Percentiles rank a stretch among this genome's conserved stretches.
phyloP scores from a whole-genome alignment of 2,113 vertebrate species.

The human region DNA sequence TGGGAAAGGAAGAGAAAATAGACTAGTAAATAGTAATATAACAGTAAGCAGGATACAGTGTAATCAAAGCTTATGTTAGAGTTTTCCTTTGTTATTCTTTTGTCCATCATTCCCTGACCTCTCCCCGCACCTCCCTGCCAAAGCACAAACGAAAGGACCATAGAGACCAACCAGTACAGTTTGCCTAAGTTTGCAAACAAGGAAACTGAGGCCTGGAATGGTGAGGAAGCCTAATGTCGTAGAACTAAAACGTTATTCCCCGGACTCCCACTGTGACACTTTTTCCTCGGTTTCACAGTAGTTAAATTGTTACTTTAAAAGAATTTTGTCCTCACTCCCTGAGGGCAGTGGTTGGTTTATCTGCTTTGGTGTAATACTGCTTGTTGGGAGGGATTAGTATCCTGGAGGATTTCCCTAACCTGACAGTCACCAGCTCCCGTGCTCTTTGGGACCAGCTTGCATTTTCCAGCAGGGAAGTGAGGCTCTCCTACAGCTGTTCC shows the following conservation, averaged over 20 bases:
- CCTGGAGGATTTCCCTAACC: constrained; percentile 61
- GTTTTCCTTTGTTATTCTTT: background rate
- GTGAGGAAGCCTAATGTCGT: background rate
- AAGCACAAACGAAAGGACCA: background rate
- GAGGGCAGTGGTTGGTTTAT: constrained; percentile 67
- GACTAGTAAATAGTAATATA: background rate
- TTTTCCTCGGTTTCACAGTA: background rate
- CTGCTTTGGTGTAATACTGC: constrained; percentile 48
- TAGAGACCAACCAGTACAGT: background rate
- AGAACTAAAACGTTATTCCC: background rate
- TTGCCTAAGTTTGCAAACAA: background rate
- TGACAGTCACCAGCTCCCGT: constrained; percentile 65
- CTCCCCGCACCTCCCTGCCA: background rate
- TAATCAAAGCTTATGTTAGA: rapidly evolving
- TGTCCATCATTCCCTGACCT: background rate
- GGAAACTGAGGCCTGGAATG: background rate
- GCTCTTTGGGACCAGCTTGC: background rate
- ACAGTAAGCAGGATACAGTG: background rate
- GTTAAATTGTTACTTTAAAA: background rate
- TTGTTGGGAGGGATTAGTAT: constrained; percentile 65
- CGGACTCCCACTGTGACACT: background rate
- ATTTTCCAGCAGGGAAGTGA: constrained; percentile 62
- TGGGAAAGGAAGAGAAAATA: background rate
- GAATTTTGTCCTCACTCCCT: background rate
- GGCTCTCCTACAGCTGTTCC: constrained; percentile 55